Conservation (phyloP, 2,888 invertebrate genomes). For the Coelopa pilipes region DNA sequence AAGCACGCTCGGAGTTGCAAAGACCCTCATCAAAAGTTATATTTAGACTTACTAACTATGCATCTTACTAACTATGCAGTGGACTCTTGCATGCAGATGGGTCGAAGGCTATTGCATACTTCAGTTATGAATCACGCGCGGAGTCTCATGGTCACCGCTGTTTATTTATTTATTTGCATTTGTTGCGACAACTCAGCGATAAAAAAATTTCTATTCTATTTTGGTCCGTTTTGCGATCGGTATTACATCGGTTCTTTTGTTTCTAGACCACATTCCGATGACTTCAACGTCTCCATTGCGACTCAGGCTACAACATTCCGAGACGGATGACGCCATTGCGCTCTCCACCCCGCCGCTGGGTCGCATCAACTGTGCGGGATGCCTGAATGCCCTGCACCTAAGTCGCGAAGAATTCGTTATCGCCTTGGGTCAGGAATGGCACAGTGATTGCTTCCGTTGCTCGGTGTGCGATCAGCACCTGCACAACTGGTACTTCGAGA, state of each 20-base stretch:
- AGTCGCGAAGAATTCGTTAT: slow-evolving; percentile 77
- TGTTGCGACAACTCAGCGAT: background rate
- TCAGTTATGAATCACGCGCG: slow-evolving; percentile 26
- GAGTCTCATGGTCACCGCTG: slow-evolving; percentile 29
- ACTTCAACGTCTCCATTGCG: slow-evolving; percentile 30
- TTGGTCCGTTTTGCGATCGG: background rate
- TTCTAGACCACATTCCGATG: slow-evolving; percentile 37
- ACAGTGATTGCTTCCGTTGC: slow-evolving; percentile 91
- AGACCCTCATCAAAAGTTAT: background rate
- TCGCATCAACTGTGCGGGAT: slow-evolving; percentile 52
- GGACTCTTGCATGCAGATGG: slow-evolving; percentile 19
- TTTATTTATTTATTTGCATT: background rate
- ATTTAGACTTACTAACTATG: background rate
- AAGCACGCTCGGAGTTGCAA: background rate
- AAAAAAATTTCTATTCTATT: background rate
- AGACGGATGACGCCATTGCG: slow-evolving; percentile 21
- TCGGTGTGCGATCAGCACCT: slow-evolving; percentile 88
- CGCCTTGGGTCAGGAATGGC: slow-evolving; percentile 87
- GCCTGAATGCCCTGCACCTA: slow-evolving; percentile 60
- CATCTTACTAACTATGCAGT: background rate
- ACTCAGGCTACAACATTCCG: slow-evolving; percentile 22
- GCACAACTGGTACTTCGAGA: slow-evolving; percentile 93
- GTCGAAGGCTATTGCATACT: background rate
- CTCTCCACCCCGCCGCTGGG: slow-evolving; percentile 3
- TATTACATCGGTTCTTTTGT: slow-evolving; percentile 4